Conservation (phyloP, 2,113 vertebrate genomes). For the Barnardius zonarius region DNA sequence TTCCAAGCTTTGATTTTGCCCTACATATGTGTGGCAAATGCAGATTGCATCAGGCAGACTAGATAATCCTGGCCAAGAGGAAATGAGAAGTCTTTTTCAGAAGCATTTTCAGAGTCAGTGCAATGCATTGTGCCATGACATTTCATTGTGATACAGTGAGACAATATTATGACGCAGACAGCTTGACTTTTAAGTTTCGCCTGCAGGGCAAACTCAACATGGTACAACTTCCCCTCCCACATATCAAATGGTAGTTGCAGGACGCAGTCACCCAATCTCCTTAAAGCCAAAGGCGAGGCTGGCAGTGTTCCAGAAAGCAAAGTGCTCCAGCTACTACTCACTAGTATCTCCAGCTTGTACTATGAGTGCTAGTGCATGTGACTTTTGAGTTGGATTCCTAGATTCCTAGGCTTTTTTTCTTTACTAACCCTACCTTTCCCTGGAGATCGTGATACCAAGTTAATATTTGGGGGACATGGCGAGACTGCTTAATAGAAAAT, state of each 20-base stretch:
- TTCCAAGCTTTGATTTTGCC: neutral
- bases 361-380: neutral
- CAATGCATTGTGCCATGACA: neutral
- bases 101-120: neutral
- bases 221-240: neutral
- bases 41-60: neutral
- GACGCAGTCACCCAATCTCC: neutral
- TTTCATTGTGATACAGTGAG: neutral
- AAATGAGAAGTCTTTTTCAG: neutral
- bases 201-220: neutral
- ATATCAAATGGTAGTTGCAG: neutral
- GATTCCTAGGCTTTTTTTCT: neutral
- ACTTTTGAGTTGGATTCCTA: neutral
- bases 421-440: neutral
- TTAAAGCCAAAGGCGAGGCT: neutral
- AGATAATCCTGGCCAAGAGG: neutral
- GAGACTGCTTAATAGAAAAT: neutral
- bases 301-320: neutral
- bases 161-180: neutral
- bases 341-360: neutral
- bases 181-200: neutral
- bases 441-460: neutral
- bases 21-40: neutral
- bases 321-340: neutral
- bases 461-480: neutral